phyloP scores from a whole-genome alignment of 2,113 vertebrate genomes.

The Sula dactylatra region DNA sequence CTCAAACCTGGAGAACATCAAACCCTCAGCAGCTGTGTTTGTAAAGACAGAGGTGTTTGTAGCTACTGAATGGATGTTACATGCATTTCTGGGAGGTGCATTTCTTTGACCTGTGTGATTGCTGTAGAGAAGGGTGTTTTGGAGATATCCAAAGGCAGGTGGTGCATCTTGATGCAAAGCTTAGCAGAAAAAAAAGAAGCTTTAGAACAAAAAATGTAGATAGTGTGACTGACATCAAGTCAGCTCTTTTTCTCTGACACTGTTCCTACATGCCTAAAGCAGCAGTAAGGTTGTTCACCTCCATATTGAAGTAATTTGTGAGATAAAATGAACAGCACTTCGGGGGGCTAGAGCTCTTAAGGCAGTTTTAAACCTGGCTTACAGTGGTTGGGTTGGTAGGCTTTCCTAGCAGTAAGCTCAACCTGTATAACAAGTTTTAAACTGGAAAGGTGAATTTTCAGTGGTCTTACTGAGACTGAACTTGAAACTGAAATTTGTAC shows the following conservation, averaged over 20 bases:
- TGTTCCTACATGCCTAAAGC: neutral
- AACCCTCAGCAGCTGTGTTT: neutral
- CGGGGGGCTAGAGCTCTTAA: neutral
- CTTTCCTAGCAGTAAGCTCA: neutral
- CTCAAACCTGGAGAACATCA: neutral
- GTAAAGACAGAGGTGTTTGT: neutral
- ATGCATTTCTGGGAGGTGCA: neutral
- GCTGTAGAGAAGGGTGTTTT: neutral
- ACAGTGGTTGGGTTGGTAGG: neutral
- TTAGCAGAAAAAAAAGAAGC: neutral
- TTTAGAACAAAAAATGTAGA: neutral
- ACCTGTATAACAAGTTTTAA: neutral
- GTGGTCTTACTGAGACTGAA: neutral
- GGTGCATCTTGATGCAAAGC: neutral
- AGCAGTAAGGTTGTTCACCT: neutral
- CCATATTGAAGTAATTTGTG: neutral
- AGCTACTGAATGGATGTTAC: accelerated
- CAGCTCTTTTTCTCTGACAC: neutral
- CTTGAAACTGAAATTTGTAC: neutral
- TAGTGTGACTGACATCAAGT: neutral
- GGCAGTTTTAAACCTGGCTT: neutral
- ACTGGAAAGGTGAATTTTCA: neutral
- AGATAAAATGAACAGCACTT: neutral
- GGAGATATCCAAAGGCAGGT: neutral
- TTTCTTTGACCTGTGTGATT: neutral